Evolutionary conservation across 2,888 invertebrate genomes (phyloP).

Genomic region (Furcula furcula): DNA sequence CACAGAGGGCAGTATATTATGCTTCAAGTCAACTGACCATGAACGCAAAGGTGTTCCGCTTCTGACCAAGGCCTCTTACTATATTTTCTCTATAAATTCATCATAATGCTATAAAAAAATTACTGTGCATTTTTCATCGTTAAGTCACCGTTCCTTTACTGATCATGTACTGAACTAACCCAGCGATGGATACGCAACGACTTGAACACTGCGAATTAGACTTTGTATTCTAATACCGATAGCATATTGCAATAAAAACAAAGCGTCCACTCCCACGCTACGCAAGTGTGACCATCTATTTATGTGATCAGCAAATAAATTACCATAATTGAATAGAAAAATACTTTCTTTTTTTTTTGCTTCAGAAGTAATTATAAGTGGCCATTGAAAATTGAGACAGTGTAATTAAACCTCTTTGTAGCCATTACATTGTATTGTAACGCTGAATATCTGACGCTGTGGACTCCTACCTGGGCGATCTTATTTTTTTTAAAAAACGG

Average conservation of each 20-base stretch:
- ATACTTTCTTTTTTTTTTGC: too few species aligned
- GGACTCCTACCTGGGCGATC: too few species aligned
- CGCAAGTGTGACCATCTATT: conserved; percentile 50
- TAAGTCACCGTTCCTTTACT: background rate
- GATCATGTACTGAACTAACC: background rate
- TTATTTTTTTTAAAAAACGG: too few species aligned
- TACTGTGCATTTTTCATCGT: conserved; percentile 7
- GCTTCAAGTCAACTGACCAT: conserved; percentile 29
- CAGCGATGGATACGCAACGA: conserved; percentile 2
- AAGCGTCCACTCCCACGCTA: conserved; percentile 47
- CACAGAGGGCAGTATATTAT: conserved; percentile 15
- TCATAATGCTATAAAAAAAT: conserved; percentile 17
- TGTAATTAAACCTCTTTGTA: too few species aligned
- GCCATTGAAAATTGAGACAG: too few species aligned
- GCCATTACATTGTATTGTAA: too few species aligned
- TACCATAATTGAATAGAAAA: too few species aligned
- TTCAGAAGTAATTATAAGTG: too few species aligned
- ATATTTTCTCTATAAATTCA: background rate
- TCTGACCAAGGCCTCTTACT: conserved; percentile 22
- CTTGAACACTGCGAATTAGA: background rate
- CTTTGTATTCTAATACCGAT: conserved; percentile 3
- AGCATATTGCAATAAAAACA: conserved; percentile 33
- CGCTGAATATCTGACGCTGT: too few species aligned
- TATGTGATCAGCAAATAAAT: conserved; percentile 30
- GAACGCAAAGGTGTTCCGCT: conserved; percentile 33